Conservation (phyloP, 2,888 invertebrate genomes). For the Synergus laeviventris region DNA sequence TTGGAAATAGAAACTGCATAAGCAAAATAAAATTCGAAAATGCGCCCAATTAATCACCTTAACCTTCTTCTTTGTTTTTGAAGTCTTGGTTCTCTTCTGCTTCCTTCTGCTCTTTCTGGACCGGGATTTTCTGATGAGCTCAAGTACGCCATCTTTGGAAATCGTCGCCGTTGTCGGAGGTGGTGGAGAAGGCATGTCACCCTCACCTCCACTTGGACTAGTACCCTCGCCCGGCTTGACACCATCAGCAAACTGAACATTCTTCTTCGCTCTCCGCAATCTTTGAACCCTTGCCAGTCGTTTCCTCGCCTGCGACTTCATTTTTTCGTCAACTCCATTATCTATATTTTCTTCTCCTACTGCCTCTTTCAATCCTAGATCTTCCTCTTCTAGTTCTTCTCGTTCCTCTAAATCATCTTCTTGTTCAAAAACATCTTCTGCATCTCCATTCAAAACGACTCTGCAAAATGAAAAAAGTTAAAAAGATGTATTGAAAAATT, state of each 20-base stretch:
- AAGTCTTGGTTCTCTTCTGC: slow-evolving; percentile 77
- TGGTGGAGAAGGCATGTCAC: slow-evolving; percentile 80
- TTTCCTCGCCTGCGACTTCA: slow-evolving; percentile 4
- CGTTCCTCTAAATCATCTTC: slow-evolving; percentile 55
- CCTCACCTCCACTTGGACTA: slow-evolving; percentile 79
- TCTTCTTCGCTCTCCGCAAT: slow-evolving; percentile 69
- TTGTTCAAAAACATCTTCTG: slow-evolving; percentile 56
- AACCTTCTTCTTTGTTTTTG: slow-evolving; percentile 77
- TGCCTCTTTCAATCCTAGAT: slow-evolving; percentile 52
- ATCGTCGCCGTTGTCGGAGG: slow-evolving; percentile 72
- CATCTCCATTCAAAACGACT: slow-evolving; percentile 66
- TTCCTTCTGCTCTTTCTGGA: slow-evolving; percentile 77
- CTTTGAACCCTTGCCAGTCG: slow-evolving; percentile 40
- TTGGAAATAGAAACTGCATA: background rate
- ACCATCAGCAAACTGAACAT: slow-evolving; percentile 81
- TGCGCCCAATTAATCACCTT: slow-evolving; percentile 73
- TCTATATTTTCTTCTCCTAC: slow-evolving; percentile 47
- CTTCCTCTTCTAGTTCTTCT: slow-evolving; percentile 56
- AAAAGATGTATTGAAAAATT: no score
- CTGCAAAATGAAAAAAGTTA: slow-evolving; percentile 51
- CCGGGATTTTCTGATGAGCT: slow-evolving; percentile 63
- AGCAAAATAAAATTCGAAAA: slow-evolving; percentile 44
- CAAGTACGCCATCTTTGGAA: slow-evolving; percentile 59
- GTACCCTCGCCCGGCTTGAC: slow-evolving; percentile 80
- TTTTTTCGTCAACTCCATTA: slow-evolving; percentile 43